A percentile compares a stretch with the other conserved stretches of the same genome.
These are phyloP conservation scores for Ophioderma brevispina DNA, from an alignment of 35 echinoderm and acorn worm genomes.

Conservation along the genomic window DNA sequence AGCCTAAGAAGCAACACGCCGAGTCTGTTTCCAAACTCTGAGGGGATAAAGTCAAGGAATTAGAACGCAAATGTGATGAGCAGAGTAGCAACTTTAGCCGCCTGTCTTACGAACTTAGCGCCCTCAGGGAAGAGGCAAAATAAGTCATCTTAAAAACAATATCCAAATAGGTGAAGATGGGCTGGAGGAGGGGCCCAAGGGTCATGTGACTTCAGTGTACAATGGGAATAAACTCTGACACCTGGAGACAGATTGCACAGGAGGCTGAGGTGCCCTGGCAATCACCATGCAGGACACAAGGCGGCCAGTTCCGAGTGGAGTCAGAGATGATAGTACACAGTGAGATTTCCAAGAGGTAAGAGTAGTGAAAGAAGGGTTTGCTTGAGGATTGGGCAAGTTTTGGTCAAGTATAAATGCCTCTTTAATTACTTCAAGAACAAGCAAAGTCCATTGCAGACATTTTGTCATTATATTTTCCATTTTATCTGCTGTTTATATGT, in stretches of 20 bases:
- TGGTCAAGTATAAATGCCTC: too few relatives aligned
- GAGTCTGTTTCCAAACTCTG: constrained; percentile 79
- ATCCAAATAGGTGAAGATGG: constrained; percentile 1
- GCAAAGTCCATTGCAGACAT: too few relatives aligned
- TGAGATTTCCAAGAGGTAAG: constrained; percentile 2
- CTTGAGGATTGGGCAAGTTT: too few relatives aligned
- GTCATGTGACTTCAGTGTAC: neutral
- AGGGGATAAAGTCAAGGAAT: constrained; percentile 86
- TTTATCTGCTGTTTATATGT: too few relatives aligned
- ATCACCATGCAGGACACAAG: neutral
- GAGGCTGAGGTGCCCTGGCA: neutral
- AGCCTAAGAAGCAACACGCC: constrained; percentile 77
- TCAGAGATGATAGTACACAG: neutral
- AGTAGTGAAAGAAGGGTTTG: too few relatives aligned
- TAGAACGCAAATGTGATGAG: constrained; percentile 90
- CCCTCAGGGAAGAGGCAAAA: constrained; percentile 71
- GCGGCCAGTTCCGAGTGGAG: neutral
- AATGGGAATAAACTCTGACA: neutral
- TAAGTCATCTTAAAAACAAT: constrained; percentile 69
- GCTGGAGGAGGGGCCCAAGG: neutral
- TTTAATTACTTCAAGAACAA: too few relatives aligned
- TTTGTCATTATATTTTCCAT: too few relatives aligned
- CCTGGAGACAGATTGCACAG: neutral
- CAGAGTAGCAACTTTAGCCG: constrained; percentile 78
- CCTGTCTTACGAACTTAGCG: constrained; percentile 76